These are phyloP conservation scores for Megalurothrips usitatus DNA, from an alignment of 2,888 invertebrate species.

Conservation along the genomic window DNA sequence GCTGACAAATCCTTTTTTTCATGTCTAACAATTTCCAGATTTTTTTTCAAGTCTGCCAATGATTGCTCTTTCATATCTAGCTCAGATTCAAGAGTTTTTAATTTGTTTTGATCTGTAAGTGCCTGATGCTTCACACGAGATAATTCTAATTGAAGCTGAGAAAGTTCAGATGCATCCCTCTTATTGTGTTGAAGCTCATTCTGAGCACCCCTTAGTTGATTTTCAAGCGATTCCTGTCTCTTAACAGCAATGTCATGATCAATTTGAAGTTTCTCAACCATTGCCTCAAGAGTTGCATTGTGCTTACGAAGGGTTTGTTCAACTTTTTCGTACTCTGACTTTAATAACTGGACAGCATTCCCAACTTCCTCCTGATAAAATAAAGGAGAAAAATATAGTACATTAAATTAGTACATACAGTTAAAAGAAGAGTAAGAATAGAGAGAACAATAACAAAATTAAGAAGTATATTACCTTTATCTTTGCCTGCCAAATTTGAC, in stretches of 20 bases:
- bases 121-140: constrained; percentile 2
- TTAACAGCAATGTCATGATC: constrained; percentile 28
- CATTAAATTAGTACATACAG: neutral
- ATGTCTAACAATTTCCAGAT: neutral
- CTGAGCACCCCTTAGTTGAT: constrained; percentile 30
- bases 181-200: constrained; percentile 28
- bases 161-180: neutral
- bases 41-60: neutral
- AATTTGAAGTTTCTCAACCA: constrained; percentile 32
- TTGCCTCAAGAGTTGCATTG: constrained; percentile 33
- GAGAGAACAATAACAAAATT: neutral
- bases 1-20: neutral
- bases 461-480: constrained; percentile 33
- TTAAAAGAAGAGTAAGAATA: neutral
- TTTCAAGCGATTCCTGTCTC: constrained; percentile 30
- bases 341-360: constrained; percentile 32
- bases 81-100: constrained; percentile 19
- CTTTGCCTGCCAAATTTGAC: constrained; percentile 35
- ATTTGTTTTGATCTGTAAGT: constrained; percentile 12
- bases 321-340: constrained; percentile 33
- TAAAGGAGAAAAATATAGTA: neutral
- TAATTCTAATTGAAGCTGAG: neutral
- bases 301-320: constrained; percentile 33
- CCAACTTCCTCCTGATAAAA: constrained; percentile 34
- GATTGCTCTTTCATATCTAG: neutral